A percentile compares a stretch with the other conserved stretches of the same genome.
Evolutionary conservation across 2,797 vertebrate species (phyloP).

Genomic region (Karalla daura): DNA sequence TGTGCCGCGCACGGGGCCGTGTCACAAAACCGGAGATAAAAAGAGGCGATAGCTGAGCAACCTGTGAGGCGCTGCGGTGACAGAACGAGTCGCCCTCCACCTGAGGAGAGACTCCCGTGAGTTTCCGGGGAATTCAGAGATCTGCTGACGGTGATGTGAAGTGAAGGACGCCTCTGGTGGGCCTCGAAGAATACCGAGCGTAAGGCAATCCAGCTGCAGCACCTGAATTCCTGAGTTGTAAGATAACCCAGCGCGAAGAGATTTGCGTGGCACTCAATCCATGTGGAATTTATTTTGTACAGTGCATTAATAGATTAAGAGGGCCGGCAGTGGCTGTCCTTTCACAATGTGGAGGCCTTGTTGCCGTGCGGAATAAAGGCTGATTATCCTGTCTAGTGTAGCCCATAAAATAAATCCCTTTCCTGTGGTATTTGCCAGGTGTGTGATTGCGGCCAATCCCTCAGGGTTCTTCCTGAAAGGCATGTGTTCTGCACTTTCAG

Average conservation of each 20-base stretch:
- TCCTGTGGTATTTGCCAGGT: slow-evolving; percentile 65
- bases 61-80: slow-evolving; percentile 12
- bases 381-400: slow-evolving; percentile 52
- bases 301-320: slow-evolving; percentile 63
- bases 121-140: slow-evolving; percentile 43
- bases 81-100: slow-evolving; percentile 37
- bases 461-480: slow-evolving; percentile 60
- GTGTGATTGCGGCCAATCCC: slow-evolving; percentile 49
- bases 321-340: slow-evolving; percentile 22
- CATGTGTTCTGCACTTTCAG: slow-evolving; percentile 55
- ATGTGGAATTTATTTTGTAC: slow-evolving; percentile 47
- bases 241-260: slow-evolving; percentile 27
- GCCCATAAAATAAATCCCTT: slow-evolving; percentile 61
- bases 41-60: slow-evolving; percentile 31
- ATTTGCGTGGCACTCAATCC: slow-evolving; percentile 22
- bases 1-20: neutral
- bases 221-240: slow-evolving; percentile 40
- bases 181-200: slow-evolving; percentile 43
- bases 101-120: slow-evolving; percentile 46
- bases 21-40: slow-evolving; percentile 18
- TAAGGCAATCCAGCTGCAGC: slow-evolving; percentile 31
- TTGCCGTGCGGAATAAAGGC: slow-evolving; percentile 52
- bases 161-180: slow-evolving; percentile 62
- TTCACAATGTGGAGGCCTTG: slow-evolving; percentile 44
- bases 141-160: slow-evolving; percentile 59